A percentile compares a stretch with the other conserved stretches of the same genome.
Conservation (phyloP, 2,888 invertebrate genomes). For the Cryptophagus acutangulus region DNA sequence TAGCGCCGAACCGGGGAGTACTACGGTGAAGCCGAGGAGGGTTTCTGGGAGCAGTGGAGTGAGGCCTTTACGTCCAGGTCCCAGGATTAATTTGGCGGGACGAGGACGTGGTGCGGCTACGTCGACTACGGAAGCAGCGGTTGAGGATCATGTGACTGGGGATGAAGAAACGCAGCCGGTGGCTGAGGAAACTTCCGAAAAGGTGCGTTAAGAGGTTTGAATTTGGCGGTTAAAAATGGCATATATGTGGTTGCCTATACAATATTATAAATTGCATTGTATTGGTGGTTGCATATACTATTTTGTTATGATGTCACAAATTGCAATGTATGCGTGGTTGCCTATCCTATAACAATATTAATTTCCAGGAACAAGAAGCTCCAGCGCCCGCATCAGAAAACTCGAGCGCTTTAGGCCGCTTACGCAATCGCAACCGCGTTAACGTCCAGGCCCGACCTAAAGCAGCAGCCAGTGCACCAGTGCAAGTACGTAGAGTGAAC, state of each 20-base stretch:
- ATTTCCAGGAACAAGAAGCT: constrained; percentile 32
- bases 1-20: constrained; percentile 24
- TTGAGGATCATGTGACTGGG: constrained; percentile 37
- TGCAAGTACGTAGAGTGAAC: constrained; percentile 54
- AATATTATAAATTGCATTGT: too few relatives aligned
- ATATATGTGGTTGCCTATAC: too few relatives aligned
- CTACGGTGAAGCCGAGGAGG: constrained; percentile 43
- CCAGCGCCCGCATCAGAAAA: constrained; percentile 37
- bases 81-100: constrained; percentile 56
- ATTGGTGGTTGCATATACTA: too few relatives aligned
- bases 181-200: constrained; percentile 37
- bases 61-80: constrained; percentile 61
- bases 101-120: constrained; percentile 50
- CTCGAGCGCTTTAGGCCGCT: constrained; percentile 44
- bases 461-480: constrained; percentile 49
- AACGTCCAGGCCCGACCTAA: constrained; percentile 52
- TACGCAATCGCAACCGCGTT: constrained; percentile 47
- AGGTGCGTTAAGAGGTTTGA: constrained; percentile 28
- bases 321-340: constrained; percentile 3
- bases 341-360: constrained; percentile 4
- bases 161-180: constrained; percentile 39
- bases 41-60: constrained; percentile 44
- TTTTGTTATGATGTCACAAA: too few relatives aligned
- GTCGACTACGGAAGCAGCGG: constrained; percentile 47
- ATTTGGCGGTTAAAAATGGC: neutral